These are phyloP conservation scores for Myotis lucifugus DNA, from an alignment of 2,113 vertebrate species.

Conservation along the genomic window DNA sequence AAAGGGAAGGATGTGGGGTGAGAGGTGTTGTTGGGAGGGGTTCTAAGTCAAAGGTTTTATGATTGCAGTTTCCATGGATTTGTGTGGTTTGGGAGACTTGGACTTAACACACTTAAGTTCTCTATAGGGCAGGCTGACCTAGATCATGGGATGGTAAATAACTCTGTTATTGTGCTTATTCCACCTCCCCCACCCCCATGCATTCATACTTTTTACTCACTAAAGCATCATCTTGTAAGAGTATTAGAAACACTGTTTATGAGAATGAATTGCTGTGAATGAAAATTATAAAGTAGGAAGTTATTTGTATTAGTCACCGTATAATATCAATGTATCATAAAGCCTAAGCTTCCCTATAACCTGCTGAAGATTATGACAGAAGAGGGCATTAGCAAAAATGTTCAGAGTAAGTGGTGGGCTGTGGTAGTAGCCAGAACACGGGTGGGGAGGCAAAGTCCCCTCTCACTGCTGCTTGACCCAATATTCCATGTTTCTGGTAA, in stretches of 20 bases:
- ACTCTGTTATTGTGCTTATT: not conserved
- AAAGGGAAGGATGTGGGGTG: not conserved
- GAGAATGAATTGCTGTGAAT: not conserved
- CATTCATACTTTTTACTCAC: not conserved
- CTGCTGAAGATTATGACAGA: conserved; percentile 16
- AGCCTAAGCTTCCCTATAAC: not conserved
- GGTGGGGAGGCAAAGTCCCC: not conserved
- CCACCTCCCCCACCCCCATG: no score
- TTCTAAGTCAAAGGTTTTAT: not conserved
- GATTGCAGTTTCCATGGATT: not conserved
- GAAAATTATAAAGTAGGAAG: conserved; percentile 25
- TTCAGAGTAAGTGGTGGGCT: not conserved
- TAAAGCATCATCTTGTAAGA: not conserved
- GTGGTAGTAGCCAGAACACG: not conserved
- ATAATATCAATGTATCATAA: not conserved
- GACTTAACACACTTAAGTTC: not conserved
- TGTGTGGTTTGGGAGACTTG: not conserved
- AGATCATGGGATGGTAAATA: not conserved
- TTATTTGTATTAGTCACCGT: conserved; percentile 41
- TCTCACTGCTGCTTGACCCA: not conserved
- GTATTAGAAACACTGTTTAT: not conserved
- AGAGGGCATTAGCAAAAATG: not conserved
- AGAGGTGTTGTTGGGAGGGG: not conserved
- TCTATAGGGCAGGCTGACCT: not conserved
- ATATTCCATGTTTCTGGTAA: not conserved